Evolutionary conservation across 2,888 invertebrate genomes (phyloP), one percentile per base, ranked within the genome.

Genomic region (Timema podura): DNA sequence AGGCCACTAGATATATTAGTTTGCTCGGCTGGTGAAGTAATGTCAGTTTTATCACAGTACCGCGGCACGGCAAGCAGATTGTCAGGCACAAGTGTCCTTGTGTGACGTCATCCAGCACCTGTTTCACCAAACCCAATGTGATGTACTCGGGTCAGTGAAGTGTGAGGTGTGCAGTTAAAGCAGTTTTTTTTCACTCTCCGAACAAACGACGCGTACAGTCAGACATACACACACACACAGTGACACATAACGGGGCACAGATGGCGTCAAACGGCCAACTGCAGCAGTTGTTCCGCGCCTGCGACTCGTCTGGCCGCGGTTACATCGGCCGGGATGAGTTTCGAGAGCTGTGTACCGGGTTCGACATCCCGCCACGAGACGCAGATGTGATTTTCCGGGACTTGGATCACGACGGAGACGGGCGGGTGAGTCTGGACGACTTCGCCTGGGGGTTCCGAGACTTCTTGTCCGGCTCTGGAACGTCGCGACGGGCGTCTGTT

Each of bases 321-420:
- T 81, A 78, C 72, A 82, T 85, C 61, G 84, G 83, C 44, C 79
- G 80, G 64, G 77, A 79, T 0, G 84, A 84, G 71, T 79, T 85
- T 68, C 77, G 81, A 16, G 80, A 80, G 47, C 77, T 84, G n/a
- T 85, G 85, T 75, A 76, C 79, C 13, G 81, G 82, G 47, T 79
- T 85, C 68, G 81, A 81, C 6, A 80, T 82, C 45, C 68, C 75
- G 0, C 68, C 74, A 0, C 77, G 78, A 1, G 85, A 85, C 71
- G 79, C 85, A 0, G 79, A 81, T 70, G 80, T 80, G 46, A 82
- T 85, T 65, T 85, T 85, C 75, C 75, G 76, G 8, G 83, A 84
- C 74, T 77, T 85, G 68, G 85, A 85, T 75, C 80, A 80, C 69
- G 84, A 85, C 75, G 81, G 82, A 6, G 85, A 85, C 75, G 85